Conservation (phyloP, 2,797 vertebrate species). For the Dermochelys coriacea region DNA sequence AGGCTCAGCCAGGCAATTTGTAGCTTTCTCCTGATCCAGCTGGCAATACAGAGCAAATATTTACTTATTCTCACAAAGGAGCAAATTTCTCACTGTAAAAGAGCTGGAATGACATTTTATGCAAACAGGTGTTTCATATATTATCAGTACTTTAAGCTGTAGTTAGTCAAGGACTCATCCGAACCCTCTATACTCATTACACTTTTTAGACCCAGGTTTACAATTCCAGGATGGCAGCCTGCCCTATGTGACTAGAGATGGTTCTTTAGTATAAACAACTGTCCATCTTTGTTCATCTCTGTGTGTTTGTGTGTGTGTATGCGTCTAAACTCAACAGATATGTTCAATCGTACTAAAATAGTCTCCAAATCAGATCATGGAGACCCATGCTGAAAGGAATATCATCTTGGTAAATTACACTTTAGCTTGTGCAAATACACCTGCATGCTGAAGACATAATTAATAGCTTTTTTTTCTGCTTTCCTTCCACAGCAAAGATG, state of each 20-base stretch:
- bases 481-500: background rate
- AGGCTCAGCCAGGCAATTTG: background rate
- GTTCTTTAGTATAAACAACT: background rate
- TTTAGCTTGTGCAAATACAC: background rate
- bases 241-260: background rate
- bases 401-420: background rate
- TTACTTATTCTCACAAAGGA: conserved; percentile 53
- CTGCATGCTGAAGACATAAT: background rate
- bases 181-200: background rate
- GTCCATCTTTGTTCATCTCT: background rate
- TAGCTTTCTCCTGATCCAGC: conserved; percentile 40
- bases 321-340: background rate
- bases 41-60: conserved; percentile 63
- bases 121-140: conserved; percentile 34
- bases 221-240: background rate
- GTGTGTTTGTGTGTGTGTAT: background rate
- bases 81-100: conserved; percentile 38
- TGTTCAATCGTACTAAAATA: background rate
- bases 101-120: background rate
- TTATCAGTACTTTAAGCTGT: background rate
- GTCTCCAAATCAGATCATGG: background rate
- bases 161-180: background rate
- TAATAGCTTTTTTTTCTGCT: background rate
- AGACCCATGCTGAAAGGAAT: background rate
- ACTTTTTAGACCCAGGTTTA: background rate